Evolutionary conservation across 1,140 invertebrate genomes (phyloP).

Genomic region (Rhynchophorus ferrugineus): DNA sequence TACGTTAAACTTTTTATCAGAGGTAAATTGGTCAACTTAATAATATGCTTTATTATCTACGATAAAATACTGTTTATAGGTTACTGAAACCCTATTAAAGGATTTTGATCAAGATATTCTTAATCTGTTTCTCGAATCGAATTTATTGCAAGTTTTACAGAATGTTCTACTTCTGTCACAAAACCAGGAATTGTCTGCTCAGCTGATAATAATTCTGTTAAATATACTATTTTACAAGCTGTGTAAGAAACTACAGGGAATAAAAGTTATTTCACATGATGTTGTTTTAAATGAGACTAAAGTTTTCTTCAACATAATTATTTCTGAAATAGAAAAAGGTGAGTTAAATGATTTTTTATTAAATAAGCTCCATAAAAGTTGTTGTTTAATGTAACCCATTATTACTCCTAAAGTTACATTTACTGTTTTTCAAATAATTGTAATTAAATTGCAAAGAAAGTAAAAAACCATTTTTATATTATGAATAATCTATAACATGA

Average conservation of each 20-base stretch:
- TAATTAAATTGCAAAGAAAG: not conserved
- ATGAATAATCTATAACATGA: too few relatives aligned
- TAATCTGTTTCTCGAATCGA: conserved; percentile 11
- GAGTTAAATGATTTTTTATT: not conserved
- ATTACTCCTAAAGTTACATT: too few relatives aligned
- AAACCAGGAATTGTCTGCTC: conserved; percentile 23
- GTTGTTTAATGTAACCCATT: too few relatives aligned
- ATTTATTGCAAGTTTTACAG: conserved; percentile 21
- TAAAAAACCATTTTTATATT: not conserved
- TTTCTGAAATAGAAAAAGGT: not conserved
- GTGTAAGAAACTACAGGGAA: not conserved
- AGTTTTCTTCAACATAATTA: conserved; percentile 1
- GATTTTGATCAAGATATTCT: conserved; percentile 1
- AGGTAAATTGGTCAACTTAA: conserved; percentile 3
- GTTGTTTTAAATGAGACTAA: not conserved
- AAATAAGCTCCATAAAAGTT: not conserved
- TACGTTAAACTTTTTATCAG: conserved; percentile 7
- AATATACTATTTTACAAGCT: conserved; percentile 19
- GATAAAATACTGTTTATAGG: conserved; percentile 21
- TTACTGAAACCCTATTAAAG: conserved; percentile 33
- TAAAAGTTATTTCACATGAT: conserved; percentile 7
- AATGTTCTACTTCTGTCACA: conserved; percentile 23
- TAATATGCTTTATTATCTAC: not conserved
- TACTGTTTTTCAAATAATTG: too few relatives aligned
- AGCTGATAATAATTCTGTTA: conserved; percentile 24